phyloP scores from a whole-genome alignment of 2,797 vertebrate genomes.

The Cryptoprocta ferox region DNA sequence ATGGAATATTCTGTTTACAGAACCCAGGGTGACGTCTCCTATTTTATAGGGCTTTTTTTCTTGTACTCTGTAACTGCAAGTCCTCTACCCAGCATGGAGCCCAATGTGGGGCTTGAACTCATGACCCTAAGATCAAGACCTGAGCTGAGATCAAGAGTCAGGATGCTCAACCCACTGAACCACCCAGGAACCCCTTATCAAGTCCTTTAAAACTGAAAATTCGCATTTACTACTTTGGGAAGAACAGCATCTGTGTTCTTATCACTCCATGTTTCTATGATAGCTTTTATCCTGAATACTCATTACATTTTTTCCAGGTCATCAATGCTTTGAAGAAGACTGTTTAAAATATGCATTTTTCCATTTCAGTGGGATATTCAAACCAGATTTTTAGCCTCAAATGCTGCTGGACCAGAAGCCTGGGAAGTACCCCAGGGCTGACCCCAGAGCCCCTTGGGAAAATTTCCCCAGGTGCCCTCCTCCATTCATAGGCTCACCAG shows the following conservation, averaged over 20 bases:
- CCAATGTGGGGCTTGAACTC: too few relatives aligned
- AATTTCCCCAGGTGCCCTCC: too few relatives aligned
- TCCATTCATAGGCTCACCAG: not conserved
- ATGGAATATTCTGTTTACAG: not conserved
- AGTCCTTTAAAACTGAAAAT: not conserved
- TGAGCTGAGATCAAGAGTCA: too few relatives aligned
- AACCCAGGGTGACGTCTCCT: not conserved
- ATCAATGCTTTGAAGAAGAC: not conserved
- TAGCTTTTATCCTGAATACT: not conserved
- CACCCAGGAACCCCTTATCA: not conserved
- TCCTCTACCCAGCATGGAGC: not conserved
- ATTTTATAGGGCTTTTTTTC: not conserved
- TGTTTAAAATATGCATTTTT: not conserved
- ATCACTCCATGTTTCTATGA: not conserved
- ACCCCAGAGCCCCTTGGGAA: too few relatives aligned
- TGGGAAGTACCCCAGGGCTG: not conserved
- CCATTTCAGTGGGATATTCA: not conserved
- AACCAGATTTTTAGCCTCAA: not conserved
- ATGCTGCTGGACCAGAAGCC: not conserved
- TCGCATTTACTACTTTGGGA: not conserved
- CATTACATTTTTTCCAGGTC: not conserved
- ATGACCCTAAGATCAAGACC: too few relatives aligned
- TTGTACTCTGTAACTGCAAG: not conserved
- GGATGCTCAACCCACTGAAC: too few relatives aligned
- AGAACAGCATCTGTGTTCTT: not conserved